Conservation (phyloP, 2,113 vertebrate genomes). For the Zingel zingel region DNA sequence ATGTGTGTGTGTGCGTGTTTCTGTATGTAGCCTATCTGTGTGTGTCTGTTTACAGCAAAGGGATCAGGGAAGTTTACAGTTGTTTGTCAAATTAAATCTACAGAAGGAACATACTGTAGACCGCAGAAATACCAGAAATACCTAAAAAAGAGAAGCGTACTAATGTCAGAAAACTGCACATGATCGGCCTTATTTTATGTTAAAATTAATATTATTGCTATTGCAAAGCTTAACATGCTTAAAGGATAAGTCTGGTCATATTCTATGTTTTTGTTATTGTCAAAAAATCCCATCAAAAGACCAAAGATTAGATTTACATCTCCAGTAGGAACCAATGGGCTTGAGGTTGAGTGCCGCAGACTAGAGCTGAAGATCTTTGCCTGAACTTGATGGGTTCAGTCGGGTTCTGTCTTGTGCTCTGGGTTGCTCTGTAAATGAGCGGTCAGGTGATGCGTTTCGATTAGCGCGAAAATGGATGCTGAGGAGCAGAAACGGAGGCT, state of each 20-base stretch:
- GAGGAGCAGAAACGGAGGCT: no score
- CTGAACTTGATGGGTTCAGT: no score
- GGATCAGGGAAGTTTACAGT: constrained; percentile 38
- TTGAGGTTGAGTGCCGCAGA: background rate
- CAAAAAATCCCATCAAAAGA: background rate
- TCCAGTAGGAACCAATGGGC: background rate
- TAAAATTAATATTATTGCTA: background rate
- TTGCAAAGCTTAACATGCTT: background rate
- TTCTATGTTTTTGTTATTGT: background rate
- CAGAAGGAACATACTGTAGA: constrained; percentile 17
- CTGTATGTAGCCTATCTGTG: background rate
- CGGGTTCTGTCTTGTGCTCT: no score
- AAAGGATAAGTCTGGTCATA: background rate
- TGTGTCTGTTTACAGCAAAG: constrained; percentile 41
- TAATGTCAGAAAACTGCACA: background rate
- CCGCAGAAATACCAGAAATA: constrained; percentile 52
- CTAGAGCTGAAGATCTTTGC: no score
- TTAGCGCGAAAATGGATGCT: no score
- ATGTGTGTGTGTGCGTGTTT: background rate
- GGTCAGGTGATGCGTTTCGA: no score
- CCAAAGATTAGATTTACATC: background rate
- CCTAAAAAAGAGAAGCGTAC: background rate
- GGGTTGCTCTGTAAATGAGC: no score
- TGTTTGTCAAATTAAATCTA: constrained; percentile 44
- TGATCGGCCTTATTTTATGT: background rate